Percentiles rank a stretch among this genome's conserved stretches.
phyloP scores from a whole-genome alignment of 2,113 vertebrate genomes.

The Leucosticte australis region DNA sequence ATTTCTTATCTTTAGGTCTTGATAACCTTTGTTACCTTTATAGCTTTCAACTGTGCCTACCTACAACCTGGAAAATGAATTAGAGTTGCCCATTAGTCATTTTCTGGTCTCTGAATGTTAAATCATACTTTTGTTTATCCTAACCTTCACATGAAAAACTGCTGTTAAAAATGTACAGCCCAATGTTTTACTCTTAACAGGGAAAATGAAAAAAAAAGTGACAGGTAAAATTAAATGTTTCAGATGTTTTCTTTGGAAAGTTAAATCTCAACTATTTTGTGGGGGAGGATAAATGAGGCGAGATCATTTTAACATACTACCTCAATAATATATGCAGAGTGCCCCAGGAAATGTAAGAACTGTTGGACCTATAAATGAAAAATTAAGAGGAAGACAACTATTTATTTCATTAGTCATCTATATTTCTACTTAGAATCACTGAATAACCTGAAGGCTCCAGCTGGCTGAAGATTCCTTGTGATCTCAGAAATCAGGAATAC shows the following conservation, averaged over 20 bases:
- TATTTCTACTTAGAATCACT: constrained; percentile 7
- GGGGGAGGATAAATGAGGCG: constrained; percentile 60
- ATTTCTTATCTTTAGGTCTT: constrained; percentile 42
- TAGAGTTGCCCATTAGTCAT: constrained; percentile 23
- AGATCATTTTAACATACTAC: constrained; percentile 60
- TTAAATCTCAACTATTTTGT: constrained; percentile 47
- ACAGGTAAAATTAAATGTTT: constrained; percentile 59
- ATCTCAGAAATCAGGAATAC: constrained; percentile 58
- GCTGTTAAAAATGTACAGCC: constrained; percentile 34
- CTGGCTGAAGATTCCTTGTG: constrained; percentile 37
- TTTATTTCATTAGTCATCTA: constrained; percentile 59
- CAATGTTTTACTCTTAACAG: constrained; percentile 43
- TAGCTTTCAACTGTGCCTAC: neutral
- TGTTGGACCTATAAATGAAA: constrained; percentile 14
- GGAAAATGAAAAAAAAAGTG: constrained; percentile 40
- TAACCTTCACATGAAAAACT: constrained; percentile 41
- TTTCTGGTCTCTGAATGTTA: constrained; percentile 32
- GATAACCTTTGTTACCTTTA: constrained; percentile 46
- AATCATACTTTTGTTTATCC: constrained; percentile 59
- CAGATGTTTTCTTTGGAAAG: constrained; percentile 55
- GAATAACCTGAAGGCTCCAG: constrained; percentile 56
- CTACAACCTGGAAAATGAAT: constrained; percentile 38
- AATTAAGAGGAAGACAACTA: constrained; percentile 62
- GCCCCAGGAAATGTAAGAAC: constrained; percentile 49
- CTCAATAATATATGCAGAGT: constrained; percentile 50